Conservation (phyloP, 2,888 invertebrate genomes). For the Cynaeus angustus region DNA sequence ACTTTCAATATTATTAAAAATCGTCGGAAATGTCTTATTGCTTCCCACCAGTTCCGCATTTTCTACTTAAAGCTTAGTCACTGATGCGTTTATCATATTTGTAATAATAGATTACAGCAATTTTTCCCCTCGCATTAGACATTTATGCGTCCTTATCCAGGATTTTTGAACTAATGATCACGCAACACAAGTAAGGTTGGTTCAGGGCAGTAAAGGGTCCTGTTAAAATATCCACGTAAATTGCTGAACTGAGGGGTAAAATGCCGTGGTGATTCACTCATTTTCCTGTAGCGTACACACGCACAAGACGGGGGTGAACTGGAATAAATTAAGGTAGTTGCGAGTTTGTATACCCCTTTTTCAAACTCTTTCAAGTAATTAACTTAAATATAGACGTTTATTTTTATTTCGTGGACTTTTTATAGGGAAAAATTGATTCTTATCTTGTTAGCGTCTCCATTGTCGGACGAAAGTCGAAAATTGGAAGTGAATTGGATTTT, state of each 20-base stretch:
- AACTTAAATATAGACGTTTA: slow-evolving; percentile 32
- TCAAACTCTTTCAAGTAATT: slow-evolving; percentile 20
- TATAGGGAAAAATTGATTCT: slow-evolving; percentile 65
- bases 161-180: slow-evolving; percentile 52
- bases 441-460: slow-evolving; percentile 62
- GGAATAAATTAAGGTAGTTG: slow-evolving; percentile 48
- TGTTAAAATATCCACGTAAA: slow-evolving; percentile 60
- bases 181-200: slow-evolving; percentile 62
- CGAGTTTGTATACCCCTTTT: slow-evolving; percentile 23
- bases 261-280: slow-evolving; percentile 60
- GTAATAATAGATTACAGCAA: slow-evolving; percentile 37
- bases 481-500: slow-evolving; percentile 69
- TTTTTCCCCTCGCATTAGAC: slow-evolving; percentile 34
- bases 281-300: slow-evolving; percentile 55
- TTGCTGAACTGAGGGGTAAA: slow-evolving; percentile 60
- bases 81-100: slow-evolving; percentile 38
- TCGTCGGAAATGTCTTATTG: slow-evolving; percentile 3
- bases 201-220: slow-evolving; percentile 61
- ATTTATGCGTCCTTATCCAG: slow-evolving; percentile 37
- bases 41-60: slow-evolving; percentile 5
- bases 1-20: slow-evolving; percentile 1
- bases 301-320: slow-evolving; percentile 52
- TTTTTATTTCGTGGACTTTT: slow-evolving; percentile 29
- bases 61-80: slow-evolving; percentile 32
- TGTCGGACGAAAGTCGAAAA: slow-evolving; percentile 68